phyloP scores from a whole-genome alignment of 2,888 invertebrate species.

The Blomia tropicalis region DNA sequence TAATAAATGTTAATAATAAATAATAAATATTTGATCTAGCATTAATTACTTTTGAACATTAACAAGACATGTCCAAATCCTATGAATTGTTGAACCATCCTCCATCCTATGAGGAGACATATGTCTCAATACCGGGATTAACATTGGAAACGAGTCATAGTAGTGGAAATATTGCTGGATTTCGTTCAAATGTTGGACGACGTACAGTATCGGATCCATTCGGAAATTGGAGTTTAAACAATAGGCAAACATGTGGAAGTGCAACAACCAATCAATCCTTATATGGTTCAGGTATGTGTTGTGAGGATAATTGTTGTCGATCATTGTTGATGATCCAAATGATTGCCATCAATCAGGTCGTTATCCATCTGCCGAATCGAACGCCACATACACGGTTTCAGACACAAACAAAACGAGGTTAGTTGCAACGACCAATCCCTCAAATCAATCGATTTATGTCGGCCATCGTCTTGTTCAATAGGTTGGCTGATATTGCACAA shows the following conservation, averaged over 20 bases:
- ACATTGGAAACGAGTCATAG: neutral
- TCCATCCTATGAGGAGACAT: constrained; percentile 2
- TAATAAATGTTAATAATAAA: neutral
- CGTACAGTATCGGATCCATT: constrained; percentile 4
- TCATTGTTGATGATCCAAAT: neutral
- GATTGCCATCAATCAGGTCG: neutral
- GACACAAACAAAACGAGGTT: constrained; percentile 5
- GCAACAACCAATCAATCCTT: neutral
- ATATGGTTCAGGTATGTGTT: neutral
- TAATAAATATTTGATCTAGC: neutral
- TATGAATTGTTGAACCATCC: constrained; percentile 7
- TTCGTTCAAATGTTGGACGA: neutral
- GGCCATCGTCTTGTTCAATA: neutral
- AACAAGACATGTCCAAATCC: neutral
- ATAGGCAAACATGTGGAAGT: neutral
- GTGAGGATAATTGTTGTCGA: neutral
- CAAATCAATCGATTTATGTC: neutral
- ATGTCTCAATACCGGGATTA: neutral
- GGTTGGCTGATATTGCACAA: neutral
- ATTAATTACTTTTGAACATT: too few species aligned
- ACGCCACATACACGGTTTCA: too few species aligned
- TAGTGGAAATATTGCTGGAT: neutral
- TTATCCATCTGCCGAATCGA: neutral
- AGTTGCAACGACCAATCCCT: neutral
- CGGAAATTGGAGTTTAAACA: neutral